Conservation (phyloP, 2,888 invertebrate genomes). For the Nematopogon swammerdamellus region DNA sequence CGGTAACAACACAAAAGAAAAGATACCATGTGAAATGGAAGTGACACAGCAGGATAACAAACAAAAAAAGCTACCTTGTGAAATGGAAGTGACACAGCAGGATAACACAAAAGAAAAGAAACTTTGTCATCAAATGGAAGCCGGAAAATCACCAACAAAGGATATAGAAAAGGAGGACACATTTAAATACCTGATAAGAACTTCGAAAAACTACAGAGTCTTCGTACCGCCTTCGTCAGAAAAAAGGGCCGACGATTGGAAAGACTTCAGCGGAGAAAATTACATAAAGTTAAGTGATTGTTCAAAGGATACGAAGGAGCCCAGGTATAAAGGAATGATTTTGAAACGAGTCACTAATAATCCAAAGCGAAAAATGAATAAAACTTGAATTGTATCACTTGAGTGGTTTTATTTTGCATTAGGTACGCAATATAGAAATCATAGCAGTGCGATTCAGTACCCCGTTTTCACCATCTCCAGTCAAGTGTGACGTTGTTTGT, state of each 20-base stretch:
- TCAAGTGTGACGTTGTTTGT: too few relatives aligned
- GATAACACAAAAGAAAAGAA: conserved; percentile 10
- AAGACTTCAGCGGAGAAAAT: conserved; percentile 30
- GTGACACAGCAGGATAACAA: conserved; percentile 8
- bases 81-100: too few relatives aligned
- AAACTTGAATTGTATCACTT: too few relatives aligned
- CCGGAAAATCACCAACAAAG: conserved; percentile 5
- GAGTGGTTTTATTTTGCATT: too few relatives aligned
- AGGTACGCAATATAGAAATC: too few relatives aligned
- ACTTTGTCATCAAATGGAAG: conserved; percentile 4
- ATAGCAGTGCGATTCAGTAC: too few relatives aligned
- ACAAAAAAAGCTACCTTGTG: too few relatives aligned
- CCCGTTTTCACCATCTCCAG: too few relatives aligned
- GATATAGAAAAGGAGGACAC: conserved; percentile 1
- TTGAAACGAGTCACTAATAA: conserved; percentile 39
- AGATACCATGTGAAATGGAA: too few relatives aligned
- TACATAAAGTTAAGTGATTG: conserved; percentile 32
- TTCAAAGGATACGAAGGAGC: too few relatives aligned
- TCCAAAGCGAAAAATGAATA: conserved; percentile 25
- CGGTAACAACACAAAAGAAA: conserved; percentile 4
- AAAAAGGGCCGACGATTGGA: conserved; percentile 11
- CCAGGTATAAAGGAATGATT: conserved; percentile 32
- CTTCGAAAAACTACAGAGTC: conserved; percentile 28
- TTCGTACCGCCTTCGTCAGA: conserved; percentile 23
- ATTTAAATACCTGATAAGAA: conserved; percentile 32